Evolutionary conservation across 2,797 vertebrate genomes (phyloP), one percentile per base, ranked within the genome.

Genomic region (Euphonia xanthogaster): DNA sequence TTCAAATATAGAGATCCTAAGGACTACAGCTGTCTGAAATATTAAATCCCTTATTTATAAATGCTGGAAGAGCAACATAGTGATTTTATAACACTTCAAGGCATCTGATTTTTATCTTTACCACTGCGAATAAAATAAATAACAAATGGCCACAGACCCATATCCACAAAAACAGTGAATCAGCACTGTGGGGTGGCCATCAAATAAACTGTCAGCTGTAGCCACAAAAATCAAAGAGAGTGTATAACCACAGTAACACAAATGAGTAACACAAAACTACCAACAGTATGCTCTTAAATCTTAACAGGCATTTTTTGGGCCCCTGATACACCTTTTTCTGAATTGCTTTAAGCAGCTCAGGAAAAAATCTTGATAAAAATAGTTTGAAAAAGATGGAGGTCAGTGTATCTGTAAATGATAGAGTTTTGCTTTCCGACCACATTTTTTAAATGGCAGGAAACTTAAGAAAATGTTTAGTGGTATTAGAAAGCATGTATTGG

Each of bases 371-470:
- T 1, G 0, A 1, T n/a, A 33, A 57, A 45, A 87, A 33, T 19
- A 14, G 23, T 3, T 14, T 57, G 53, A 40, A 18, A 55, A 66
- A 55, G 7, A 5, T 13, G 10, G 37, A 74, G 7, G 9, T 63
- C 31, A 33, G 2, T n/a, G 14, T 51, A 47, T 20, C 20, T 40
- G 13, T 51, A 18, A 27, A 28, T 0, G 2, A 47, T 0, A 0
- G 8, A 10, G 14, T 40, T 84, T 76, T 37, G 7, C 33, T 90
- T 82, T 35, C 6, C 35, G 61, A 10, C 6, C 45, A 3, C 8
- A 25, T 44, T 65, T 95, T 85, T 48, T 10, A 76, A 74, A 57
- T 25, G 3, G 5, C 65, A 24, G 17, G 16, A 15, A 80, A 58
- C 1, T 45, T 57, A 35, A 42, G 35, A 54, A 85, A 74, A 28